Percentiles rank a stretch among this genome's conserved stretches.
phyloP scores from a whole-genome alignment of 35 echinoderm and acorn worm genomes.

The Heliocidaris tuberculata region DNA sequence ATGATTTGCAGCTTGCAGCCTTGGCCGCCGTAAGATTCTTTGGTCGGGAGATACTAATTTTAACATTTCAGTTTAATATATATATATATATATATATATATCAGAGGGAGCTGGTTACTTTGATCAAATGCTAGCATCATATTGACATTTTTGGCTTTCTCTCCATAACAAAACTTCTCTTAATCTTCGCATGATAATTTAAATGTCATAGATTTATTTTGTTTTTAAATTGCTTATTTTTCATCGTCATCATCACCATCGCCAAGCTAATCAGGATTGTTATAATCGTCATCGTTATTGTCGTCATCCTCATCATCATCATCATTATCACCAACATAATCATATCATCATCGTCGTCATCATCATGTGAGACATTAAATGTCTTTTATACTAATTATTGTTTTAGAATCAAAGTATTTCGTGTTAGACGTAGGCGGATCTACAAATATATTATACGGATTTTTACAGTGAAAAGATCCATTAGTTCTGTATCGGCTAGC shows the following conservation, averaged over 20 bases:
- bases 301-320: no score
- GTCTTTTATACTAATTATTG: no score
- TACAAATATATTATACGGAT: not conserved
- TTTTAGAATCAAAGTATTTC: no score
- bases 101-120: not conserved
- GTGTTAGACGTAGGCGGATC: no score
- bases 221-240: not conserved
- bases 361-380: not conserved
- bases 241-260: not conserved
- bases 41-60: not conserved
- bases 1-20: not conserved
- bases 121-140: not conserved
- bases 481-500: not conserved
- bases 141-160: not conserved
- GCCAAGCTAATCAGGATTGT: not conserved
- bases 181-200: not conserved
- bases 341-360: not conserved
- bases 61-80: not conserved
- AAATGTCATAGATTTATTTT: not conserved
- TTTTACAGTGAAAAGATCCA: not conserved
- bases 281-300: no score
- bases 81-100: no score
- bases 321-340: no score
- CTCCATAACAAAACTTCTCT: not conserved
- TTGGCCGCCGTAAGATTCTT: not conserved